Base-by-base conservation (phyloP, 2,888 invertebrate genomes). In the Idaea biselata region DNA sequence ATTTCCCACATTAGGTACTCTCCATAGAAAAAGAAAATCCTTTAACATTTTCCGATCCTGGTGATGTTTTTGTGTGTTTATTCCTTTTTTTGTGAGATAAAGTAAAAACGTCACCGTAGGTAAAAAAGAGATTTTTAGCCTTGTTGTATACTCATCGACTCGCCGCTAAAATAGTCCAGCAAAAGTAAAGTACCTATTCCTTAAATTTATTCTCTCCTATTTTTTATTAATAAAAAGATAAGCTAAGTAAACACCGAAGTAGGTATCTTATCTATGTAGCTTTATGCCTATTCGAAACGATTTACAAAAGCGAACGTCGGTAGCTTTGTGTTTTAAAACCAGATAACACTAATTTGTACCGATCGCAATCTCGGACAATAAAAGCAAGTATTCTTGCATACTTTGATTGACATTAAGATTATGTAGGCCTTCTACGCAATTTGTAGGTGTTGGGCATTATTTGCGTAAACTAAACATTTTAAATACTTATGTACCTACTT, bases 381-480 rank as follows among this genome's bases (percentile, higher is more conserved):
- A 44, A 44, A 44, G 44, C 44, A 44, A 14, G 44, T 8, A 44
- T 44, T 44, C 44, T 44, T 44, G 44, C 44, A 44, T 44, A 44
- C 44, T 44, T 44, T 44, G 44, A 44, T 44, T 44, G 44, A 44
- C 44, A 44, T 44, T 44, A 44, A 44, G 44, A 44, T 44, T 44
- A 44, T 4, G 44, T 44, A 14, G 8, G 14, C 44, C 44, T 44
- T 44, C 44, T 44, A 44, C 44, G 44, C 44, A 44, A 44, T 11
- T 11, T 2, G 44, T 44, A 44, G 44, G 44, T 44, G 44, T 44
- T 44, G 44, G 11, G 44, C 44, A 44, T 44, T 44, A 44, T 44
- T 44, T 44, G 44, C 44, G 44, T 44, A 44, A 44, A 44, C 44
- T 44, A 44, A 44, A 58, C 58, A 44, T 33, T 32, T 11, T 44